Evolutionary conservation across 2,113 vertebrate genomes (phyloP).

Genomic region (Chionodraco myersi): DNA sequence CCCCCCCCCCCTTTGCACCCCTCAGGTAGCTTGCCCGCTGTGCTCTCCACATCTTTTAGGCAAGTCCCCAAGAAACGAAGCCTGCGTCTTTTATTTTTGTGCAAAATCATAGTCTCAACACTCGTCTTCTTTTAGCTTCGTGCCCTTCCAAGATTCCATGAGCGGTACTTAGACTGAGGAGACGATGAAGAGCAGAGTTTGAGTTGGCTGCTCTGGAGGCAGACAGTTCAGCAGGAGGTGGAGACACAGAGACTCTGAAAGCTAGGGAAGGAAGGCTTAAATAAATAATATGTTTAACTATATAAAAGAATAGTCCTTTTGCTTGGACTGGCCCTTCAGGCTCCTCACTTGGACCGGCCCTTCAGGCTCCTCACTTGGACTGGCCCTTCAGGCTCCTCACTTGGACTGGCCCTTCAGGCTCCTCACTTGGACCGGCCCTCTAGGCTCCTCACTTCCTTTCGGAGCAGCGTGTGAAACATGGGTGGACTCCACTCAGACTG

Average conservation of each 20-base stretch:
- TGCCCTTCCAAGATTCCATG: slow-evolving; percentile 79
- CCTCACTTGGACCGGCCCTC: no score
- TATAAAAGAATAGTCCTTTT: slow-evolving; percentile 40
- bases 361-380: no score
- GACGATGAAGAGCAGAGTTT: slow-evolving; percentile 21
- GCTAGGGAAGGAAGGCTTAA: slow-evolving; percentile 18
- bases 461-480: slow-evolving; percentile 23
- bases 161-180: slow-evolving; percentile 63
- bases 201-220: slow-evolving; percentile 26
- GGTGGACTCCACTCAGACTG: not conserved
- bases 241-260: slow-evolving; percentile 15
- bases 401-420: no score
- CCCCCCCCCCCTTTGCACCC: slow-evolving; percentile 46
- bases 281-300: slow-evolving; percentile 48
- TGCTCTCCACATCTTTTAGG: slow-evolving; percentile 31
- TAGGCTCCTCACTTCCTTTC: slow-evolving; percentile 7
- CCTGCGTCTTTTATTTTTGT: slow-evolving; percentile 77
- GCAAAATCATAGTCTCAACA: slow-evolving; percentile 81
- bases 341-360: not conserved
- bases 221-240: slow-evolving; percentile 20
- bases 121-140: slow-evolving; percentile 64
- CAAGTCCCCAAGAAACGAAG: slow-evolving; percentile 53
- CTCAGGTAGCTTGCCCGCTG: slow-evolving; percentile 58
- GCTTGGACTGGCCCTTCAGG: not conserved
- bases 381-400: no score